Percentiles rank a stretch among this genome's conserved stretches.
Evolutionary conservation across 2,113 vertebrate species (phyloP).

Genomic region (Menidia beryllina): DNA sequence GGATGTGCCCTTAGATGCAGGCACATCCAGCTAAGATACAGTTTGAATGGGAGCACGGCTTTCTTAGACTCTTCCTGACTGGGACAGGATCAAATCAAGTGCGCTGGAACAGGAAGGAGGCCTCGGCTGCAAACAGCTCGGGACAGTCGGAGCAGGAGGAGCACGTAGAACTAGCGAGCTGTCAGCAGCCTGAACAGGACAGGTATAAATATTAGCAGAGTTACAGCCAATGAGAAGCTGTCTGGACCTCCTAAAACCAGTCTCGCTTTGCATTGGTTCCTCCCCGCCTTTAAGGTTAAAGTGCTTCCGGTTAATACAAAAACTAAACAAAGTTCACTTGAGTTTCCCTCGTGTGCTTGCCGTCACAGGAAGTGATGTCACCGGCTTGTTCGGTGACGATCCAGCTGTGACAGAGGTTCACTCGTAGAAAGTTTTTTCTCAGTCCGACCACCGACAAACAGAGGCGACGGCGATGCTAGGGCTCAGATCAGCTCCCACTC

Average conservation of each 20-base stretch:
- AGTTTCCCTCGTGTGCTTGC: conserved; percentile 1
- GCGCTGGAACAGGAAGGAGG: too few relatives aligned
- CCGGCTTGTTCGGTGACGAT: background rate
- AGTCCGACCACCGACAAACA: conserved; percentile 1
- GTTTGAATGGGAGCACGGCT: too few relatives aligned
- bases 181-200: background rate
- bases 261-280: background rate
- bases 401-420: background rate
- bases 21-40: too few relatives aligned
- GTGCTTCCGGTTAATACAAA: conserved; percentile 61
- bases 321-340: conserved; percentile 27
- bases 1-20: too few relatives aligned
- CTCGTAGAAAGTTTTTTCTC: background rate
- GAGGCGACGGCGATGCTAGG: conserved; percentile 2
- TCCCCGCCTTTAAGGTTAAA: conserved; percentile 50
- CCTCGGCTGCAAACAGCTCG: too few relatives aligned
- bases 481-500: conserved; percentile 97
- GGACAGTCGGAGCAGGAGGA: too few relatives aligned
- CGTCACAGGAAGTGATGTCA: conserved; percentile 31
- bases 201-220: background rate
- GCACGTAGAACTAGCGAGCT: too few relatives aligned
- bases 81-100: too few relatives aligned
- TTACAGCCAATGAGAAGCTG: background rate
- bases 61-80: too few relatives aligned
- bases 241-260: background rate